Evolutionary conservation across 2,888 invertebrate species (phyloP).

Genomic region (Dynastes maya): DNA sequence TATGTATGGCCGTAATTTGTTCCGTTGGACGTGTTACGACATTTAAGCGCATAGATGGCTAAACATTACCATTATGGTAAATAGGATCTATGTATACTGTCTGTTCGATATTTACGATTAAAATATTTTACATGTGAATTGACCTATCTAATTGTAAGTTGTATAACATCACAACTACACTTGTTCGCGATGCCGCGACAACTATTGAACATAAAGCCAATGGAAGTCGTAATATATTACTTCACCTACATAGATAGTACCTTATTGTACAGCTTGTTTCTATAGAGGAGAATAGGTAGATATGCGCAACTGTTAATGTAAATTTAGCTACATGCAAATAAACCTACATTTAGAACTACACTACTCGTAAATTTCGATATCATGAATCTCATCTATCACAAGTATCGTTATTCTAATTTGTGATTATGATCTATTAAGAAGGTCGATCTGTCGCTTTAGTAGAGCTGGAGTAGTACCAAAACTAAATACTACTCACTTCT

Average conservation of each 20-base stretch:
- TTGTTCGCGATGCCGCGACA: conserved; percentile 29
- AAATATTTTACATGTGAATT: conserved; percentile 19
- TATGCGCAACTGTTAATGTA: no score
- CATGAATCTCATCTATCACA: no score
- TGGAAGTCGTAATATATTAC: conserved; percentile 1
- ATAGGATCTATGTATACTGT: conserved; percentile 29
- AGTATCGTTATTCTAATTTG: no score
- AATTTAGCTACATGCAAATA: no score
- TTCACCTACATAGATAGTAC: conserved; percentile 4
- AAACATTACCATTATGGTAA: conserved; percentile 32
- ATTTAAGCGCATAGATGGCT: conserved; percentile 18
- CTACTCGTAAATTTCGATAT: no score
- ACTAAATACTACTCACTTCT: no score
- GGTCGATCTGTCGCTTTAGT: conserved; percentile 67
- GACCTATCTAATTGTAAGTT: conserved; percentile 29
- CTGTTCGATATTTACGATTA: conserved; percentile 31
- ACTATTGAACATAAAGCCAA: conserved; percentile 8
- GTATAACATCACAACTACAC: conserved; percentile 35
- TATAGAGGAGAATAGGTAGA: no score
- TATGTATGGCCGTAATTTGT: conserved; percentile 42
- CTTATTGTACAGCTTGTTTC: no score
- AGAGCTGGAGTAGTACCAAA: conserved; percentile 69
- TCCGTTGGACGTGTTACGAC: conserved; percentile 27
- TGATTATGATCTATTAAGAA: no score
- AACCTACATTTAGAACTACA: no score